Base-by-base conservation (phyloP, 1,140 invertebrate species). In the Bacillus rossius region DNA sequence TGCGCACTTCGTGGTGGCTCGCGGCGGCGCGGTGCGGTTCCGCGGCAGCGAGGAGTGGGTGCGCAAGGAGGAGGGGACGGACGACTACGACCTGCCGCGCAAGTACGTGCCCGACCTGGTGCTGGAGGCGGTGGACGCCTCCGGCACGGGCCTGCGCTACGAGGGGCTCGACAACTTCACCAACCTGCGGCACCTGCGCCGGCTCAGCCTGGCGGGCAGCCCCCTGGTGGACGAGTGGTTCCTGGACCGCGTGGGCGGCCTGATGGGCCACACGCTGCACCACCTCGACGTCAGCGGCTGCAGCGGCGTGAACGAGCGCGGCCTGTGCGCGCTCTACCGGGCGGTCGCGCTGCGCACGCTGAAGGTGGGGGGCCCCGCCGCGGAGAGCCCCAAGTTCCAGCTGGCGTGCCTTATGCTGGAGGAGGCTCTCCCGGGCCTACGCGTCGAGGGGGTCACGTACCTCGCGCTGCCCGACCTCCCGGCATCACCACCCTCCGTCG, bases 251-350 rank as follows among this genome's bases (percentile, higher is more conserved):
- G 71, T 92, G 23, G 70, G 77, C 25, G 72, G 77, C 37, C 71
- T 81, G n/a, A 83, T 82, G 59, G 70, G 67, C 48, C 70, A 81
- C 14, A 75, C 71, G 14, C 66, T 94, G 19, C 79, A 91, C 66
- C 81, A 88, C 60, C 71, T 94, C 5, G 88, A 94, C 72, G 65
- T 94, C 1, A 84, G 84, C 57, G 76, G 81, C 43, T 91, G 88
- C 68, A 73, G 77, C 8, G 71, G 76, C 17, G 71, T 92, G 23
- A 84, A 85, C 2, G 78, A 83, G 55, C 74, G 75, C 61, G 86
- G 87, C 16, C 65, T 94, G 10, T 74, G 80, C 26, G 80, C 80
- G 49, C 60, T 92, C 0, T 85, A 87, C 61, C 81, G 79, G 62
- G 67, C 87, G 54, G 68, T 61, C 0, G 69, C 75, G 8, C 72